Percentiles rank a stretch among this genome's conserved stretches.
These are phyloP conservation scores for Emydocephalus ijimae DNA, from an alignment of 2,113 vertebrate genomes.

Conservation along the genomic window DNA sequence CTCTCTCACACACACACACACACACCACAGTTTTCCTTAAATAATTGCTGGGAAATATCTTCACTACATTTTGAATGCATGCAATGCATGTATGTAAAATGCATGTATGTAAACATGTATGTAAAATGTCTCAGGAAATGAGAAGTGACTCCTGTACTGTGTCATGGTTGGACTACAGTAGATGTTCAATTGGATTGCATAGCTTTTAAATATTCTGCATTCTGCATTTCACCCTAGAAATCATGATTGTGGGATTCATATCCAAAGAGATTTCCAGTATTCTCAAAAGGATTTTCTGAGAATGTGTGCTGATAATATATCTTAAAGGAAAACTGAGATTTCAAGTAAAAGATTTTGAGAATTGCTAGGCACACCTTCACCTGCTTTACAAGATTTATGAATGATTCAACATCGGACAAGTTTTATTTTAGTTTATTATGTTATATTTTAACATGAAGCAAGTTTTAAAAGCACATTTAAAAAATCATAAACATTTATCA, in stretches of 20 bases:
- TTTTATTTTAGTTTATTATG: not conserved
- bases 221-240: not conserved
- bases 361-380: not conserved
- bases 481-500: not conserved
- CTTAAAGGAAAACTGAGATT: not conserved
- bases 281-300: not conserved
- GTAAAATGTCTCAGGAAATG: not conserved
- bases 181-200: not conserved
- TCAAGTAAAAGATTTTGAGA: not conserved
- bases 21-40: not conserved
- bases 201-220: not conserved
- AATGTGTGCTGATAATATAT: not conserved
- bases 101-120: not conserved
- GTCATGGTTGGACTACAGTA: not conserved
- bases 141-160: not conserved
- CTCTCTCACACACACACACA: not conserved
- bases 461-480: slow-evolving; percentile 2
- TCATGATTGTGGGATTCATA: not conserved
- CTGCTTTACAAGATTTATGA: slow-evolving; percentile 3
- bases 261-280: not conserved
- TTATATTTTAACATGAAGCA: not conserved
- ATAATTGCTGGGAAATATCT: not conserved
- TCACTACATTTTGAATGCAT: not conserved
- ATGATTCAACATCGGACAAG: not conserved
- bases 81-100: not conserved